Conservation (phyloP, 1,140 invertebrate genomes). For the Pogonomyrmex barbatus region DNA sequence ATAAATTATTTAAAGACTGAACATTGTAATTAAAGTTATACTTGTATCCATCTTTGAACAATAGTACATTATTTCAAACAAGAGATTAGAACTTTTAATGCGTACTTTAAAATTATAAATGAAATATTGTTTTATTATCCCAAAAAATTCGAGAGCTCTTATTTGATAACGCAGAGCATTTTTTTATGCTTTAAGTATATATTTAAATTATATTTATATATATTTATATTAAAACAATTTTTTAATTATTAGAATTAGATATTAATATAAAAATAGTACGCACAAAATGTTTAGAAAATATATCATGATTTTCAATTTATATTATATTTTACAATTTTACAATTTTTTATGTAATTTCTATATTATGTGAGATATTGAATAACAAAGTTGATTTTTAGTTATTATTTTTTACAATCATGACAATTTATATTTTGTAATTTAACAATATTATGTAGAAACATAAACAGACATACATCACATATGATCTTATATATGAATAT, state of each 20-base stretch:
- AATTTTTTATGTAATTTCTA: neutral
- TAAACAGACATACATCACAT: neutral
- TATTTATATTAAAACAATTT: neutral
- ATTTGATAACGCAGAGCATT: neutral
- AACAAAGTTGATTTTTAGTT: neutral
- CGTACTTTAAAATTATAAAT: neutral
- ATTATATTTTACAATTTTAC: neutral
- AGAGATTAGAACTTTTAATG: neutral
- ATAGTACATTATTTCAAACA: neutral
- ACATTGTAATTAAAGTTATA: slow-evolving; percentile 23
- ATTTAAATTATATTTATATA: slow-evolving; percentile 15
- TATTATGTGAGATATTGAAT: neutral
- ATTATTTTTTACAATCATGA: slow-evolving; percentile 11
- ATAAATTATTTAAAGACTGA: slow-evolving; percentile 33
- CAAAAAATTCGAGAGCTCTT: neutral
- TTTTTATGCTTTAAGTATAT: neutral
- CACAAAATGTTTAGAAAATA: neutral
- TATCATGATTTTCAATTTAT: neutral
- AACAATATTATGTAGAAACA: neutral
- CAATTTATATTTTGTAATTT: slow-evolving; percentile 29
- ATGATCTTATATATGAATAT: slow-evolving; percentile 27
- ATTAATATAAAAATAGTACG: neutral
- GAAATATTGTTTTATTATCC: neutral
- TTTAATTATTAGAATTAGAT: neutral
- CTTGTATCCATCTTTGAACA: neutral